phyloP scores from a whole-genome alignment of 2,888 invertebrate species.

The Orthonychiurus folsomi region DNA sequence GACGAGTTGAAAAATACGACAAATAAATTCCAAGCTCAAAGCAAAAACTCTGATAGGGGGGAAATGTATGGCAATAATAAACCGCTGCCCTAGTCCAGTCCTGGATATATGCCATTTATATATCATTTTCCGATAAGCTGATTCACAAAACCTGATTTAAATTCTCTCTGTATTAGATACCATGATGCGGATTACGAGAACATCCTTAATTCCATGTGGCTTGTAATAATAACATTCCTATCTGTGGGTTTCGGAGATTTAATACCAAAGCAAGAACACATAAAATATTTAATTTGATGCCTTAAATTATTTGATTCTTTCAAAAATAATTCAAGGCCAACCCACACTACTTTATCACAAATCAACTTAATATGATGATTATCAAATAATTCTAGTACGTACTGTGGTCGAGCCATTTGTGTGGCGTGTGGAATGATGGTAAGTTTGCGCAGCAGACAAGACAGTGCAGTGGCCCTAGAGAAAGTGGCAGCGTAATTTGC shows the following conservation, averaged over 20 bases:
- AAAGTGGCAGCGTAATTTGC: no score
- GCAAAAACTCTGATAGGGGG: not conserved
- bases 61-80: not conserved
- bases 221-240: slow-evolving; percentile 52
- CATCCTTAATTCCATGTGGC: slow-evolving; percentile 54
- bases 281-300: not conserved
- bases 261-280: slow-evolving; percentile 44
- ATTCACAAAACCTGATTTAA: not conserved
- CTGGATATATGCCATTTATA: no score
- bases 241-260: slow-evolving; percentile 56
- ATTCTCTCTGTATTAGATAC: slow-evolving; percentile 44
- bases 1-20: no score
- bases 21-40: not conserved
- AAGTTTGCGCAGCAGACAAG: no score
- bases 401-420: slow-evolving; percentile 55
- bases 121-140: not conserved
- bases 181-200: slow-evolving; percentile 51
- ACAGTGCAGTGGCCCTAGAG: no score
- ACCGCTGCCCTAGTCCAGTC: no score
- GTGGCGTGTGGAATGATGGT: slow-evolving; percentile 55
- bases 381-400: slow-evolving; percentile 46
- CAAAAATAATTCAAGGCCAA: not conserved
- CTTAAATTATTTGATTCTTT: not conserved
- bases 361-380: not conserved
- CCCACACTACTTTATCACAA: not conserved